Evolutionary conservation across 2,888 invertebrate genomes (phyloP), one percentile per base, ranked within the genome.

Genomic region (Dyspetes luteomarginatus): DNA sequence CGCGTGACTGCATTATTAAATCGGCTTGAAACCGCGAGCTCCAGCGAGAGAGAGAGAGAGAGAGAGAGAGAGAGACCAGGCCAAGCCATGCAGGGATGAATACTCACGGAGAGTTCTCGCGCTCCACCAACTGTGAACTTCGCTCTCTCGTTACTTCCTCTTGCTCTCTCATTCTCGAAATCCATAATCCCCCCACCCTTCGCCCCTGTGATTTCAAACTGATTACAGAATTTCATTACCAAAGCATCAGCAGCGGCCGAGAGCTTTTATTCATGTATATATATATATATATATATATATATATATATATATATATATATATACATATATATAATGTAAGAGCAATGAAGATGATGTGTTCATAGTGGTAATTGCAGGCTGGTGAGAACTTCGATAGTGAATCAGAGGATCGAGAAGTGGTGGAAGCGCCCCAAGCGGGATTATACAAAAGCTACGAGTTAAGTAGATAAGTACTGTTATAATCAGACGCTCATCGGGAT

Each of bases 1-100:
- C 74, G 69, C 81, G 77, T 81, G 81, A 81, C 78, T 81, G 77
- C 81, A 78, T 81, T 81, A 78, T 81, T 78, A 81, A 78, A 81
- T 81, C 77, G 81, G 62, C 58, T 74, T 65, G 69, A 69, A 77
- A 74, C 81, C 77, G 64, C 77, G 56, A 58, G 56, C 45, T 45
- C 24, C 15, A 77, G 81, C 77, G 24, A 60, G 17, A 26, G 12
- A 62, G 64, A 52, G 62, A 50, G 19, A 5, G 52, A 41, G 43
- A 19, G 24, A 50, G 48, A 41, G 58, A 36, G 36, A 65, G 12
- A 36, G 28, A 50, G 24, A n/a, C 15, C 36, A 55, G 43, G 56
- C 55, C 19, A 26, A 3, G n/a, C 45, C 45, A 45, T 28, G 24
- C 24, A 67, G 68, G 28, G 17, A 67, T 19, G 48, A 43, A 58